These are phyloP conservation scores for Himantopus leucocephalus DNA, from an alignment of 2,113 vertebrate species.

Conservation along the genomic window DNA sequence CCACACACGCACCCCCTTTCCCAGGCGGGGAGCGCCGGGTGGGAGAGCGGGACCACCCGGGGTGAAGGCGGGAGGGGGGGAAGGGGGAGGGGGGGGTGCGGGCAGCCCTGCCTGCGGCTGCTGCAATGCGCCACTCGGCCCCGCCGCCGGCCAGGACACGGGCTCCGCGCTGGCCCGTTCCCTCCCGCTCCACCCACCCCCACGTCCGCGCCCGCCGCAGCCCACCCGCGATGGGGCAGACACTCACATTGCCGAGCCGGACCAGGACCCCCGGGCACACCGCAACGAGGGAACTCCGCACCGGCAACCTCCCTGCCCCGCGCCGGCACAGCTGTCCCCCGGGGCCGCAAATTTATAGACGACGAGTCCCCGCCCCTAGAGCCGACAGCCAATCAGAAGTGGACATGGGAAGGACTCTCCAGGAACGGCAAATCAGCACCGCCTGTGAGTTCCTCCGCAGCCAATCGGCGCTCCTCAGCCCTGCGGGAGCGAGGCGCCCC, in stretches of 20 bases:
- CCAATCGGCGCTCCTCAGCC: not conserved
- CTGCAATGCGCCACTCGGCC: conserved; percentile 27
- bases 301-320: rapidly evolving
- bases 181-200: too few species aligned
- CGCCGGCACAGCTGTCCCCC: rapidly evolving
- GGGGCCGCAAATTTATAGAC: rapidly evolving
- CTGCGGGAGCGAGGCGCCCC: rapidly evolving
- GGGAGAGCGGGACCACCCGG: not conserved
- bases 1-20: not conserved
- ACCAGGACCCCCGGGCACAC: rapidly evolving
- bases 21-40: not conserved
- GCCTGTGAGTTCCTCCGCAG: rapidly evolving
- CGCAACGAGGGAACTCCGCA: rapidly evolving
- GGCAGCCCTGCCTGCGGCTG: not conserved
- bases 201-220: not conserved
- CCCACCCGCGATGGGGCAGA: rapidly evolving
- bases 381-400: not conserved
- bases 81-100: not conserved
- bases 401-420: rapidly evolving
- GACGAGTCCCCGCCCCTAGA: not conserved
- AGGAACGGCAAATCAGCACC: not conserved
- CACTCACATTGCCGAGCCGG: not conserved
- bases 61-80: too few species aligned
- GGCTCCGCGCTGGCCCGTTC: rapidly evolving
- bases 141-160: not conserved